Evolutionary conservation across 2,888 invertebrate genomes (phyloP).

Genomic region (Sclerodermus sp.): DNA sequence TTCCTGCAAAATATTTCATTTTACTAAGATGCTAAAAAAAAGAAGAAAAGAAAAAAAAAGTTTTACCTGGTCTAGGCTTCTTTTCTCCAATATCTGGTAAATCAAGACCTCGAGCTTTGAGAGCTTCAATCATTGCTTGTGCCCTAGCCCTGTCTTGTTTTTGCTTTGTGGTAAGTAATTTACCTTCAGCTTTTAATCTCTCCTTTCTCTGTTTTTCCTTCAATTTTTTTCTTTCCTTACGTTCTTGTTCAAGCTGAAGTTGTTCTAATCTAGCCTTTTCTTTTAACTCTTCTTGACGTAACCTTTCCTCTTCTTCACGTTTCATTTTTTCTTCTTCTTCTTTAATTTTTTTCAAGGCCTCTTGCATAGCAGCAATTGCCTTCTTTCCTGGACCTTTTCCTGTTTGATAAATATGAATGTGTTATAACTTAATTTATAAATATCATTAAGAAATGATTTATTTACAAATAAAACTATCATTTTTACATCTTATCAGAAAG

Average conservation of each 20-base stretch:
- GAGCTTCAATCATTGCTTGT: slow-evolving; percentile 83
- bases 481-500: no score
- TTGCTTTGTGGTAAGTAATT: slow-evolving; percentile 89
- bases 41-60: no score
- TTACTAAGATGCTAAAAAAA: no score
- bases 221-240: slow-evolving; percentile 84
- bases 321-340: slow-evolving; percentile 83
- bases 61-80: slow-evolving; percentile 62
- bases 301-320: slow-evolving; percentile 79
- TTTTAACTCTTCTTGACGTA: slow-evolving; percentile 73
- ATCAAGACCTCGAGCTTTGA: slow-evolving; percentile 86
- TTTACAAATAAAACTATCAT: background rate
- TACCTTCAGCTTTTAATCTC: slow-evolving; percentile 94
- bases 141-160: slow-evolving; percentile 88
- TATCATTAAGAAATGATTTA: background rate
- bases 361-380: slow-evolving; percentile 89
- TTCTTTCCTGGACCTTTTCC: slow-evolving; percentile 78
- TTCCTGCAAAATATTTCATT: slow-evolving; percentile 60
- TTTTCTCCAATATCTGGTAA: slow-evolving; percentile 72
- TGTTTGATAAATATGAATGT: slow-evolving; percentile 17
- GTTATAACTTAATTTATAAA: slow-evolving; percentile 8
- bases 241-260: slow-evolving; percentile 79
- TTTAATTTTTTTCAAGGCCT: slow-evolving; percentile 80
- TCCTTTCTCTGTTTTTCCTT: slow-evolving; percentile 93
- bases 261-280: slow-evolving; percentile 75